Conservation (phyloP, 2,797 vertebrate genomes). For the Hippopotamyrus pictus region DNA sequence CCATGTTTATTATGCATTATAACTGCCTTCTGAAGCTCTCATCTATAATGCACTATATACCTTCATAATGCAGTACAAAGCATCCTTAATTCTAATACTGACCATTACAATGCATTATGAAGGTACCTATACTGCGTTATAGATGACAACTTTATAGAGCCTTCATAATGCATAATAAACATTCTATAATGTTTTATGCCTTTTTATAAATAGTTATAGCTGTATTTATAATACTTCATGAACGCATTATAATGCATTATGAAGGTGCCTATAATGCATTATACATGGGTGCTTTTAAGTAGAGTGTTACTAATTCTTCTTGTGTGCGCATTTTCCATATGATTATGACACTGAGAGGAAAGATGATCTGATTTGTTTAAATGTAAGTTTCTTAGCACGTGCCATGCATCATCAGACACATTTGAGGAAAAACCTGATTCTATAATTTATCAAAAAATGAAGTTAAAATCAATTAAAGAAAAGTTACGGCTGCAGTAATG, state of each 20-base stretch:
- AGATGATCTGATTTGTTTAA: background rate
- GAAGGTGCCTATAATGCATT: background rate
- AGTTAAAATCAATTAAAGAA: slow-evolving; percentile 48
- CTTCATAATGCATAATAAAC: background rate
- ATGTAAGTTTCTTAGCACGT: background rate
- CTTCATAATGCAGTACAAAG: background rate
- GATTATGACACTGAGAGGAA: background rate
- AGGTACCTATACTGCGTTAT: background rate
- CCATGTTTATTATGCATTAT: background rate
- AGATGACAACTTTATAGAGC: background rate
- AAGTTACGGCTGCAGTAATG: slow-evolving; percentile 48
- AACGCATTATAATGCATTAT: background rate
- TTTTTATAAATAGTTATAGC: background rate
- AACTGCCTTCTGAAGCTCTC: background rate
- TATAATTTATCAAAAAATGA: slow-evolving; percentile 49
- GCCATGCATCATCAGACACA: slow-evolving; percentile 18
- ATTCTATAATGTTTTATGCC: background rate
- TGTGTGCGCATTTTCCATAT: background rate
- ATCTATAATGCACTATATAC: background rate
- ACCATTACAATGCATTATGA: background rate
- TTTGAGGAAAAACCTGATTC: slow-evolving; percentile 38
- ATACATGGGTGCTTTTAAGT: background rate
- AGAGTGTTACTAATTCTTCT: background rate
- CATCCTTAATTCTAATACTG: background rate
- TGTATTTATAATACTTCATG: background rate